Evolutionary conservation across 2,888 invertebrate species (phyloP), one percentile per base, ranked within the genome.

Genomic region (Amorpha juglandis): DNA sequence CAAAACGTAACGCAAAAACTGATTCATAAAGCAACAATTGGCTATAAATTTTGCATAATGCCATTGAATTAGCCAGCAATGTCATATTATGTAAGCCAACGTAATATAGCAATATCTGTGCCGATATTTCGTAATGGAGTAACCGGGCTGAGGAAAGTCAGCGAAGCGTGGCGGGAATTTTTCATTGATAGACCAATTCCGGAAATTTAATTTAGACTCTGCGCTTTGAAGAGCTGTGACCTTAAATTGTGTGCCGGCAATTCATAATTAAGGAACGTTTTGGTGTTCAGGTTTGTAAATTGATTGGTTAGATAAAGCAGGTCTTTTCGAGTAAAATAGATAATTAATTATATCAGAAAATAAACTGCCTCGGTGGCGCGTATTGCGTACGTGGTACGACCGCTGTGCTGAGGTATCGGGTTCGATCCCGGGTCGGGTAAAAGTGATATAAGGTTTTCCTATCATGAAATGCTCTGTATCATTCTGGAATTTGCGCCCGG

Each of bases 11-110:
- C n/a, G n/a, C n/a, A n/a, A n/a, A n/a, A n/a, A n/a, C n/a, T n/a
- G n/a, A n/a, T n/a, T n/a, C 3, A 45, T 14, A 45, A 14, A 45
- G 45, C 14, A 38, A 12, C 45, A 45, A 45, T 45, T 3, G 12
- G 45, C 14, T 9, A 14, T 45, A 45, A 45, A 45, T 45, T 8
- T 45, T 45, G 14, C 14, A 45, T 45, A 2, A 45, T 45, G 74
- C 75, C 71, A 78, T 79, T 78, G 79, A 76, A 76, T 73, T 79
- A 71, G 73, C 68, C 66, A 76, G n/a, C 71, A 72, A 78, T 76
- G 77, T 68, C 71, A 76, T 70, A 72, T 74, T 78, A 70, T 74
- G 71, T 78, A 79, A 79, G 72, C 69, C 63, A 71, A 69, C 71
- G 76, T 78, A 76, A 79, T 71, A 19, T 48, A 6, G 16, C 16